phyloP scores from a whole-genome alignment of 1,140 invertebrate genomes.

The Eupristina koningsbergeri region DNA sequence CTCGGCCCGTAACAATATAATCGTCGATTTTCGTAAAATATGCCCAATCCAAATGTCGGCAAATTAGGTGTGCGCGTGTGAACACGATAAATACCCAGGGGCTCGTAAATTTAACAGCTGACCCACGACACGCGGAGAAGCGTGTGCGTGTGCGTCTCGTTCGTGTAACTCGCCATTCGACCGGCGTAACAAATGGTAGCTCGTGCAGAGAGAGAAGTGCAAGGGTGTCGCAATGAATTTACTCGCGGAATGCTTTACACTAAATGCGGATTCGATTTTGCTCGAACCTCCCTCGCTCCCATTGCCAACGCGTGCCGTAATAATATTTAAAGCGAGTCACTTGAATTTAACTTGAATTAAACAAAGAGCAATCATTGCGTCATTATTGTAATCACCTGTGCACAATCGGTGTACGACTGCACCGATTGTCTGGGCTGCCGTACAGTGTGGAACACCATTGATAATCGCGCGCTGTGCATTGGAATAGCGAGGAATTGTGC shows the following conservation, averaged over 20 bases:
- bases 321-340: too few species aligned
- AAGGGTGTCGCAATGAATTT: slow-evolving; percentile 27
- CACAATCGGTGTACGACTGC: too few species aligned
- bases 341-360: too few species aligned
- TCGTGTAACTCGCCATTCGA: neutral
- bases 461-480: too few species aligned
- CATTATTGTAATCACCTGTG: too few species aligned
- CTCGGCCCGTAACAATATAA: neutral
- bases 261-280: slow-evolving; percentile 6
- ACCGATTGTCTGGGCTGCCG: too few species aligned
- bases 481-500: too few species aligned
- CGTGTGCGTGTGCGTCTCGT: slow-evolving; percentile 7
- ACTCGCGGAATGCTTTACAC: slow-evolving; percentile 43
- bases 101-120: neutral
- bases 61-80: too few species aligned
- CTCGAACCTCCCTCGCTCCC: too few species aligned
- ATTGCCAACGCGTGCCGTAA: too few species aligned
- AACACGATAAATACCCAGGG: neutral
- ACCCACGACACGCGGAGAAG: neutral
- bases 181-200: slow-evolving; percentile 41
- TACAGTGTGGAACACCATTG: too few species aligned
- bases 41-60: neutral
- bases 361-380: too few species aligned
- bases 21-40: neutral
- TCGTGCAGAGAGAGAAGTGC: slow-evolving; percentile 22